Conservation (phyloP, 2,797 vertebrate species). For the Harpagifer antarcticus region DNA sequence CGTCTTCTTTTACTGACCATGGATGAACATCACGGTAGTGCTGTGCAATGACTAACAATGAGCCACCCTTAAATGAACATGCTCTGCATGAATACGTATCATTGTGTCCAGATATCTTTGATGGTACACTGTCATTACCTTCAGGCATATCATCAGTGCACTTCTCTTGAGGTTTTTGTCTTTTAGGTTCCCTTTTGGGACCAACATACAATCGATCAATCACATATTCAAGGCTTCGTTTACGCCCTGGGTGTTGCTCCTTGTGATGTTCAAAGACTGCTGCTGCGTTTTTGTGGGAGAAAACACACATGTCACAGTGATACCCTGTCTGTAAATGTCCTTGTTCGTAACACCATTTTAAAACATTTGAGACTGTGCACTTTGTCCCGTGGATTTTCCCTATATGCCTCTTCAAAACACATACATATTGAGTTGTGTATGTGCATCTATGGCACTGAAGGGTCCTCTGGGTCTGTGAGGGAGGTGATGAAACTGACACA, state of each 20-base stretch:
- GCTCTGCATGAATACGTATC: constrained; percentile 86
- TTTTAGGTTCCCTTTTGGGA: neutral
- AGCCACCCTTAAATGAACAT: constrained; percentile 89
- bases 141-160: neutral
- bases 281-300: constrained; percentile 84
- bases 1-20: constrained; percentile 89
- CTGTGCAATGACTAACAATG: constrained; percentile 85
- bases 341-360: constrained; percentile 85
- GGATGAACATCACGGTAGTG: constrained; percentile 91
- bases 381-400: constrained; percentile 84
- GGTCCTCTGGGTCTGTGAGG: constrained; percentile 51
- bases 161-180: constrained; percentile 11
- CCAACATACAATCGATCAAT: constrained; percentile 67
- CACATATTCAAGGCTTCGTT: constrained; percentile 84
- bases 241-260: constrained; percentile 83
- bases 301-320: constrained; percentile 92
- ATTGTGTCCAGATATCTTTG: constrained; percentile 69
- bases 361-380: constrained; percentile 80
- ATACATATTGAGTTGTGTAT: constrained; percentile 85
- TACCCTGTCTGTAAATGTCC: constrained; percentile 87
- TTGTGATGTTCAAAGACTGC: constrained; percentile 87
- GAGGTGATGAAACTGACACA: neutral
- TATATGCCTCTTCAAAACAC: constrained; percentile 87
- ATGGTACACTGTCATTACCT: constrained; percentile 52
- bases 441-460: constrained; percentile 87